Conservation (phyloP, 2,888 invertebrate genomes). For the Lucinisca nassula region DNA sequence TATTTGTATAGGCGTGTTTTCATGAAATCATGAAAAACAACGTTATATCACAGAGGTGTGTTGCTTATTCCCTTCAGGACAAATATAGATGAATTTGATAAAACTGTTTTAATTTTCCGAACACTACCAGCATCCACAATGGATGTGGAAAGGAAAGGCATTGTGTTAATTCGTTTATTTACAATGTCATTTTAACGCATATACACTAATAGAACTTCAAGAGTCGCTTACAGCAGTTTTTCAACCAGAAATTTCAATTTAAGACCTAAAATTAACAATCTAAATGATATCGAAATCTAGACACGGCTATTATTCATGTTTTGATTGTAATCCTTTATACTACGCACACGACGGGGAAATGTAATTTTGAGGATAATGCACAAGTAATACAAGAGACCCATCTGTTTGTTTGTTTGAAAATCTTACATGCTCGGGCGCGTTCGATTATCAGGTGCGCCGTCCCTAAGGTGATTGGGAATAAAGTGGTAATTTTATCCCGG, state of each 20-base stretch:
- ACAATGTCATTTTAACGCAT: too few relatives aligned
- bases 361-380: conserved; percentile 2
- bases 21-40: too few relatives aligned
- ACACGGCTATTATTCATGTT: not conserved
- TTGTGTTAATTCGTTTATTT: too few relatives aligned
- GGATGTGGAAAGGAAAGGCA: too few relatives aligned
- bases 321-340: conserved; percentile 6
- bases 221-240: not conserved
- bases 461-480: not conserved
- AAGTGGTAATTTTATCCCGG: conserved; percentile 11
- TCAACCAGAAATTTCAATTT: conserved; percentile 5
- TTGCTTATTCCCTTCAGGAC: too few relatives aligned
- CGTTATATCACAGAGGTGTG: too few relatives aligned
- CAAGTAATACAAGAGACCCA: conserved; percentile 2
- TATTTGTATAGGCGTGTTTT: too few relatives aligned
- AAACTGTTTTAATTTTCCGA: too few relatives aligned
- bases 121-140: too few relatives aligned
- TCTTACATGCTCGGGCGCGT: conserved; percentile 6
- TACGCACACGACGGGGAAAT: not conserved
- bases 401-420: conserved; percentile 17
- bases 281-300: conserved; percentile 8
- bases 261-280: not conserved
- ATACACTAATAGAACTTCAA: too few relatives aligned
- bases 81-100: too few relatives aligned
- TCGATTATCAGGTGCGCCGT: not conserved